phyloP scores from a whole-genome alignment of 1,140 invertebrate species.

The Cyclina sinensis region DNA sequence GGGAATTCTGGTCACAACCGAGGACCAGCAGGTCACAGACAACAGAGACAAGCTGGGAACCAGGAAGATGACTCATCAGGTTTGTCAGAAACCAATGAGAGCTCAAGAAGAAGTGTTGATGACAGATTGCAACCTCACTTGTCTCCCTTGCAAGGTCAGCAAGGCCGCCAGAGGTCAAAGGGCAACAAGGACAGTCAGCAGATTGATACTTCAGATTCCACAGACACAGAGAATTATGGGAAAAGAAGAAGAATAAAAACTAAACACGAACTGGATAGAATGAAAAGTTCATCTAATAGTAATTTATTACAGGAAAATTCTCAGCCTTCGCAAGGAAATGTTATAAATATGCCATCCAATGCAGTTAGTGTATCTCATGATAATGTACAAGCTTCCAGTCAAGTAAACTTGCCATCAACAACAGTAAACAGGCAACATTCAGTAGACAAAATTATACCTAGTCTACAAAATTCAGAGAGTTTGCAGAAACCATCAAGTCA shows the following conservation, averaged over 20 bases:
- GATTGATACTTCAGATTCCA: conserved; percentile 81
- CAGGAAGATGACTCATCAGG: conserved; percentile 68
- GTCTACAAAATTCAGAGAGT: background rate
- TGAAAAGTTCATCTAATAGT: conserved; percentile 78
- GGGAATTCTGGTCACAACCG: conserved; percentile 30
- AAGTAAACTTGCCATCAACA: conserved; percentile 20
- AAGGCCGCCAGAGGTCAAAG: conserved; percentile 32
- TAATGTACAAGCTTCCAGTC: conserved; percentile 12
- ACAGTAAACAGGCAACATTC: conserved; percentile 17
- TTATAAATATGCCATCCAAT: background rate
- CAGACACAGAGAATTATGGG: conserved; percentile 78
- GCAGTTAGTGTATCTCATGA: background rate
- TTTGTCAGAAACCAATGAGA: conserved; percentile 59
- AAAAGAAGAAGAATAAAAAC: conserved; percentile 74
- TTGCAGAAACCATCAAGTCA: background rate
- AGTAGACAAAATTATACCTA: background rate
- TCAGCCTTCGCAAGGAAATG: background rate
- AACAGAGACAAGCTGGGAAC: conserved; percentile 29
- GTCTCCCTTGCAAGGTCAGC: conserved; percentile 45
- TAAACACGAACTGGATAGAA: conserved; percentile 72
- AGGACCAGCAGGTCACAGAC: conserved; percentile 37
- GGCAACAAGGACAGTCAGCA: conserved; percentile 13
- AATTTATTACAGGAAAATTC: conserved; percentile 58
- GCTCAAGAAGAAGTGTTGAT: conserved; percentile 25
- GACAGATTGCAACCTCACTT: conserved; percentile 28